phyloP scores from a whole-genome alignment of 2,888 invertebrate species.

The Galerucella pusilla region DNA sequence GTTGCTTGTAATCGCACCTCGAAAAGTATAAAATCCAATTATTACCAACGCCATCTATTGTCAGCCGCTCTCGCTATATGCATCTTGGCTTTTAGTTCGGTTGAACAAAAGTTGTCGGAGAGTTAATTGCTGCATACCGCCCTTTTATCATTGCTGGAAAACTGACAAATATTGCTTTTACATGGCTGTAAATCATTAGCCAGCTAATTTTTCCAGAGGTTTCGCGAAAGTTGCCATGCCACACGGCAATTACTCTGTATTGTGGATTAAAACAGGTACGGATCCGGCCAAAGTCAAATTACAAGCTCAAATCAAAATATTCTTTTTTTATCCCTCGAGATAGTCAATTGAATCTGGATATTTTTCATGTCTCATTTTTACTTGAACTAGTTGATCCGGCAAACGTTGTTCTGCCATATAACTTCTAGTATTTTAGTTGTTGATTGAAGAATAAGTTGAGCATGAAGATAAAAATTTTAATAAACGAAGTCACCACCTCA shows the following conservation, averaged over 20 bases:
- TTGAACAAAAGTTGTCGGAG: constrained; percentile 20
- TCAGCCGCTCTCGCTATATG: constrained; percentile 30
- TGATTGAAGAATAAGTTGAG: no score
- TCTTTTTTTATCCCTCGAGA: no score
- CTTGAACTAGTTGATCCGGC: no score
- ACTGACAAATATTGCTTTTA: constrained; percentile 41
- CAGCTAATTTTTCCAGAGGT: constrained; percentile 34
- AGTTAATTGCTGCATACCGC: constrained; percentile 28
- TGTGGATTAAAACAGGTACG: background rate
- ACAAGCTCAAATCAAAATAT: no score
- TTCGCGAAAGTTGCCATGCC: constrained; percentile 36
- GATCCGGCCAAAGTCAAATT: background rate
- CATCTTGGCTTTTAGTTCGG: constrained; percentile 31
- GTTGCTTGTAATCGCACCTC: constrained; percentile 20
- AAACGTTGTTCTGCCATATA: no score
- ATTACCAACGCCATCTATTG: constrained; percentile 23
- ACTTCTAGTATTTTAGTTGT: no score
- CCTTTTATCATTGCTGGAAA: constrained; percentile 38
- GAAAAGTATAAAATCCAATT: constrained; percentile 31
- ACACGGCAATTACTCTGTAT: constrained; percentile 27
- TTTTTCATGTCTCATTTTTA: no score
- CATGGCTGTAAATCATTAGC: constrained; percentile 40
- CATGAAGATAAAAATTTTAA: no score
- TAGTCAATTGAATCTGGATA: no score
- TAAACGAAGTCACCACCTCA: no score